Base-by-base conservation (phyloP, 2,888 invertebrate species). In the Tetragonisca angustula region DNA sequence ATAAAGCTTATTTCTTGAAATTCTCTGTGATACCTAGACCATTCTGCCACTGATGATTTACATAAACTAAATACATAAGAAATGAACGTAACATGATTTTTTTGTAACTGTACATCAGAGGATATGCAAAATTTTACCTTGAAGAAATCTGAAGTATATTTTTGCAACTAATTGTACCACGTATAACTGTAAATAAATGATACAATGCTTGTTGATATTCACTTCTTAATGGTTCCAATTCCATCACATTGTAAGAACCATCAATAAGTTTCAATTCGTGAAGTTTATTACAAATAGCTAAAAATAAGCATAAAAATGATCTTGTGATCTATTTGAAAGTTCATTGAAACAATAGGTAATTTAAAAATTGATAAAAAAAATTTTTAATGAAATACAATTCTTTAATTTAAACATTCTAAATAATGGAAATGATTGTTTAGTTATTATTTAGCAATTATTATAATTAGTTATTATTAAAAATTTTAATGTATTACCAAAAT, bases 1-100 rank as follows among this genome's bases (percentile, higher is more conserved):
- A 97, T 97, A 87, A 96, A 97, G 85, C 95, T 96, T 0, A 97
- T 91, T 92, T 97, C 97, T 84, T 96, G 96, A 93, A 97, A 97
- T 91, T 97, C 97, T 76, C 96, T 95, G 71, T 95, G 95, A 92
- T 97, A 97, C 67, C 97, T 95, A 0, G 97, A 97, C 95, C 95
- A 96, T 89, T 96, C 96, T 32, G 86, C 75, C 70, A 79, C 84
- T 65, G 89, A 61, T 24, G 76, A 84, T 36, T 92, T 92, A 61
- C n/a, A 73, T 9, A 36, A 71, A 68, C 59, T 13, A 52, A 75
- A 77, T 61, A 27, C 21, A 2, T 61, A 27, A 9, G 19, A 61
- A 11, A 70, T 21, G 49, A 69, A 50, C 4, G 13, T 69, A 17
- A 79, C 0, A 50, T 69, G 1, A 27, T 21, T 61, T 24, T 27